Percentiles rank a stretch among this genome's conserved stretches.
Evolutionary conservation across 2,113 vertebrate genomes (phyloP).

Genomic region (Stigmatopora argus): DNA sequence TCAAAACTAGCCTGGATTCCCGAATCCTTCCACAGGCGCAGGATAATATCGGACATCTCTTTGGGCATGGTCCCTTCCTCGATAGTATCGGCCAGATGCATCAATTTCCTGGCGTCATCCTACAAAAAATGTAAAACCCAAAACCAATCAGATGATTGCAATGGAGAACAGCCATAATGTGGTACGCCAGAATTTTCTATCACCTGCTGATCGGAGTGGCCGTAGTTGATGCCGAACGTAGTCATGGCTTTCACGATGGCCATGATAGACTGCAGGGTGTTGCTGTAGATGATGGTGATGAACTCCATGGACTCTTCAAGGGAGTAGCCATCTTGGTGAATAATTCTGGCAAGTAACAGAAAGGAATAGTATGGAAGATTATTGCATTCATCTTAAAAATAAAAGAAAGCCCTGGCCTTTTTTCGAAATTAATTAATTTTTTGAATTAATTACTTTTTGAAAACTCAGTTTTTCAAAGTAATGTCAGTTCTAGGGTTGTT

Average conservation of each 20-base stretch:
- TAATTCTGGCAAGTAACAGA: slow-evolving; percentile 77
- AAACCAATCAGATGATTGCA: neutral
- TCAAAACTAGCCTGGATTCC: slow-evolving; percentile 93
- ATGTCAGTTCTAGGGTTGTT: no score
- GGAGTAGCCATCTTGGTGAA: slow-evolving; percentile 95
- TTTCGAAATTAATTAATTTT: no score
- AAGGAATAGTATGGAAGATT: neutral
- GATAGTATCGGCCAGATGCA: slow-evolving; percentile 93
- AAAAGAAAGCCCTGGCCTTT: no score
- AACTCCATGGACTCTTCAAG: slow-evolving; percentile 94
- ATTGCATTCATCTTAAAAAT: no score
- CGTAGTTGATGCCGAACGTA: slow-evolving; percentile 83
- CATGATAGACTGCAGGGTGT: slow-evolving; percentile 93
- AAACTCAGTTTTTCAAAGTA: no score
- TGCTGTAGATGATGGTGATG: slow-evolving; percentile 92
- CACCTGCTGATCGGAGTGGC: slow-evolving; percentile 84
- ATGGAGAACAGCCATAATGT: neutral
- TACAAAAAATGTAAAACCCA: slow-evolving; percentile 39
- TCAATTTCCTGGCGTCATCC: slow-evolving; percentile 90
- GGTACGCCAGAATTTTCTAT: neutral
- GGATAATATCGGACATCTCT: slow-evolving; percentile 89
- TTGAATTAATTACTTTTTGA: no score
- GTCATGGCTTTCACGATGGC: slow-evolving; percentile 90
- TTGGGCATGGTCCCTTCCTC: slow-evolving; percentile 96
- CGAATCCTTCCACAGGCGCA: slow-evolving; percentile 88